Evolutionary conservation across 30 jellyfish, hydroid and myxozoan genomes (phyloP), one percentile per base, ranked within the genome.

Genomic region (Catostylus mosaicus): DNA sequence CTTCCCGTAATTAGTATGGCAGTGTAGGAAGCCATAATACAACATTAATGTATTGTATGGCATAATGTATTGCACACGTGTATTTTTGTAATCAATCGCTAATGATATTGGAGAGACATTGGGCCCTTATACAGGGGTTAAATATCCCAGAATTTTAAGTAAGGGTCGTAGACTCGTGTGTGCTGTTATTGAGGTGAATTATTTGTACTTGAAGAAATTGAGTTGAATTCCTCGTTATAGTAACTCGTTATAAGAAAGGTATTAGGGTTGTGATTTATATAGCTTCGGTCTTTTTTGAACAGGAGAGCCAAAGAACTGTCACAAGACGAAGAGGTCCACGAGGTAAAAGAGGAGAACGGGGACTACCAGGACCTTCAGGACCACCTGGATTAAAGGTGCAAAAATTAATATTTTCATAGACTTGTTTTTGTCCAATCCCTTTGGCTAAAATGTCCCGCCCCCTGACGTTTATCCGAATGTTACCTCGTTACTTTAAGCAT

Each of bases 251-350:
- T 16, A 43, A 6, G 56, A 43, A 43, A 43, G 56, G 56, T 6
- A 43, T 43, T 43, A 43, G 56, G 56, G 56, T 23, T 66, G 78
- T 6, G 59, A 27, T 23, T 66, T 9, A 27, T 27, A 4, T 23
- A 27, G 10, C 5, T 23, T 14, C 23, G 56, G 16, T 4, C 48
- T 46, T 46, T 27, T 24, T 8, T 43, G 16, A 33, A 14, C 69
- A 85, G 95, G 88, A 67, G 31, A 60, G 85, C 29, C 89, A 86
- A 37, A 67, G 96, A 37, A 86, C 90, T 1, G 78, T 77, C n/a
- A 66, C 96, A 77, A 50, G 90, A 26, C 48, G 78, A 66, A 52
- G 96, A 67, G 96, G 96, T 18, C 96, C 96, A 19, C 37, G 96
- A 33, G 96, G 96, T 23, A 67, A 61, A 65, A 77, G 61, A 64